Evolutionary conservation across 2,113 vertebrate genomes (phyloP).

Genomic region (Trachemys scripta): DNA sequence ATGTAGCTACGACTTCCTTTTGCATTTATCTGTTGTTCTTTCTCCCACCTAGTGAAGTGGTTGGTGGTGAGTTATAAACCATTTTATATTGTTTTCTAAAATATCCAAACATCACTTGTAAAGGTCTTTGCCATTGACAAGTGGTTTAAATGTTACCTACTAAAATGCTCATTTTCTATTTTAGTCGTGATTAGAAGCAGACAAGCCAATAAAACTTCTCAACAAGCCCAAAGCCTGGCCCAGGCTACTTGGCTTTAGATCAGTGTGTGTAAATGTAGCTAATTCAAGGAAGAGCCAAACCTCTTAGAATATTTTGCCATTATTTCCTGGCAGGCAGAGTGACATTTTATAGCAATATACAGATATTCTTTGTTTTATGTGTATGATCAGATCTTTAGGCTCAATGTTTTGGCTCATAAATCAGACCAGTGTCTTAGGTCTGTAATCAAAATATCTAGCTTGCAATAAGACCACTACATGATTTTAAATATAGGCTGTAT

Average conservation of each 20-base stretch:
- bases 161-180: background rate
- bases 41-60: background rate
- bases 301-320: background rate
- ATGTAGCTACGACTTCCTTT: background rate
- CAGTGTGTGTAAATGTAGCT: background rate
- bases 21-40: constrained; percentile 3
- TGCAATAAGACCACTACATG: background rate
- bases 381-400: constrained; percentile 14
- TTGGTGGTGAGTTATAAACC: background rate
- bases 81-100: constrained; percentile 30
- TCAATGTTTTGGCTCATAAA: constrained; percentile 17
- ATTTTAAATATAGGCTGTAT: constrained; percentile 33
- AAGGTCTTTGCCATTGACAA: background rate
- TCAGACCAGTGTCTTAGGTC: constrained; percentile 2
- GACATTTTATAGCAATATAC: constrained; percentile 12
- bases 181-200: constrained; percentile 28
- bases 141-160: constrained; percentile 8
- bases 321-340: background rate
- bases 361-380: background rate
- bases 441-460: background rate
- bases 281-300: background rate
- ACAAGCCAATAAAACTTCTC: constrained; percentile 25
- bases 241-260: background rate
- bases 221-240: background rate
- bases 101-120: background rate